Evolutionary conservation across 53 echinoderm and acorn worm species (phyloP), one percentile per base, ranked within the genome.

Genomic region (Hippasteria phrygiana): DNA sequence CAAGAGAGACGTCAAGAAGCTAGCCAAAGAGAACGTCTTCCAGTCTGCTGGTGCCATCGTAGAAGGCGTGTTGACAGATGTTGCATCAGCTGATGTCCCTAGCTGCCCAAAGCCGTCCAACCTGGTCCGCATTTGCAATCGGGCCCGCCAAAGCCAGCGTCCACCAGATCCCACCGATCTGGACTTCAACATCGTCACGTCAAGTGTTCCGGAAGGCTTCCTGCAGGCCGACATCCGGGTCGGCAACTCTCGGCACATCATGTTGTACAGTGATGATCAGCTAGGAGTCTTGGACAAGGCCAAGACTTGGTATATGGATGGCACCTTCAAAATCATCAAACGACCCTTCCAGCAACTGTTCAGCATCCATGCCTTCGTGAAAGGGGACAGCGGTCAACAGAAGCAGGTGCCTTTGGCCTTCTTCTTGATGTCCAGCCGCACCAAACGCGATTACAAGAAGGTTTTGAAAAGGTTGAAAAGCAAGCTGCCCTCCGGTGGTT

Each of bases 391-490:
- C 27, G 73, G 36, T 55, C 38, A 39, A 1, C 24, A 69, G 3
- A 93, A 93, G 66, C 91, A 93, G 46, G 91, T 93, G 9, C 91
- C 93, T 1, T 85, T 93, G 1, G 55, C 64, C n/a, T 93, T 93
- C n/a, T 88, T 88, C 32, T 51, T 93, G 81, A 93, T 93, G 91
- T 91, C 91, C 12, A 83, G 64, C 1, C 43, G 71, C 14, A 54
- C 77, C 39, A 75, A 88, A n/a, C 66, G 83, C 8, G 93, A 91
- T 75, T 91, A 91, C 85, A 63, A 64, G 20, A 90, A 87, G 38
- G 90, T 88, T n/a, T n/a, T n/a, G n/a, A n/a, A n/a, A n/a, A n/a
- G n/a, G n/a, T n/a, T n/a, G n/a, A n/a, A n/a, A n/a, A n/a, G n/a
- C n/a, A n/a, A n/a, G n/a, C n/a, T n/a, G n/a, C n/a, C n/a, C n/a